Percentiles rank a stretch among this genome's conserved stretches.
phyloP scores from a whole-genome alignment of 2,888 invertebrate genomes.

The Lymantria dispar region DNA sequence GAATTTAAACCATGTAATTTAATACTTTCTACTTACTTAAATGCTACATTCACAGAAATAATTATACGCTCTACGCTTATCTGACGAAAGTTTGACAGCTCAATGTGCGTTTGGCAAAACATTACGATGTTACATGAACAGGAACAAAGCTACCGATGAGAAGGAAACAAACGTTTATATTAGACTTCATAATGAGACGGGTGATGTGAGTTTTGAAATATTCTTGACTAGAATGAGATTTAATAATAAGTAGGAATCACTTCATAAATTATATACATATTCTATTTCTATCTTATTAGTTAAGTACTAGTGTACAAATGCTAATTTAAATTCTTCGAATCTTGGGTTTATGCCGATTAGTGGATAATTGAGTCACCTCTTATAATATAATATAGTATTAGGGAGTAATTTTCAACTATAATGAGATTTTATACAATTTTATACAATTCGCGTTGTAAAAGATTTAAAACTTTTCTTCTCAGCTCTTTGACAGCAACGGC shows the following conservation, averaged over 20 bases:
- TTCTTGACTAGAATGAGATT: constrained; percentile 19
- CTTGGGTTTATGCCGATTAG: too few relatives aligned
- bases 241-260: background rate
- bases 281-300: too few relatives aligned
- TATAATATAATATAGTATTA: too few relatives aligned
- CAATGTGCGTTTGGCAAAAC: constrained; percentile 63
- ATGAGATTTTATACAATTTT: too few relatives aligned
- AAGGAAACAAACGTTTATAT: constrained; percentile 35
- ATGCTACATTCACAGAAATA: constrained; percentile 61
- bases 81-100: constrained; percentile 69
- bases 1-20: constrained; percentile 61
- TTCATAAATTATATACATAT: too few relatives aligned
- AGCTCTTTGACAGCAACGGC: too few relatives aligned
- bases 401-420: too few relatives aligned
- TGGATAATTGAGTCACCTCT: too few relatives aligned
- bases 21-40: constrained; percentile 67
- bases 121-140: constrained; percentile 32
- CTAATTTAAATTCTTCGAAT: too few relatives aligned
- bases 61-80: constrained; percentile 63
- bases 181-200: constrained; percentile 22
- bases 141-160: constrained; percentile 39
- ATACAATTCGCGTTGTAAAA: too few relatives aligned
- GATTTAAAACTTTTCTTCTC: too few relatives aligned
- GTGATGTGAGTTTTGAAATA: constrained; percentile 24
- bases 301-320: too few relatives aligned